These are phyloP conservation scores for Cuculus canorus DNA, from an alignment of 2,797 vertebrate species.

Conservation along the genomic window DNA sequence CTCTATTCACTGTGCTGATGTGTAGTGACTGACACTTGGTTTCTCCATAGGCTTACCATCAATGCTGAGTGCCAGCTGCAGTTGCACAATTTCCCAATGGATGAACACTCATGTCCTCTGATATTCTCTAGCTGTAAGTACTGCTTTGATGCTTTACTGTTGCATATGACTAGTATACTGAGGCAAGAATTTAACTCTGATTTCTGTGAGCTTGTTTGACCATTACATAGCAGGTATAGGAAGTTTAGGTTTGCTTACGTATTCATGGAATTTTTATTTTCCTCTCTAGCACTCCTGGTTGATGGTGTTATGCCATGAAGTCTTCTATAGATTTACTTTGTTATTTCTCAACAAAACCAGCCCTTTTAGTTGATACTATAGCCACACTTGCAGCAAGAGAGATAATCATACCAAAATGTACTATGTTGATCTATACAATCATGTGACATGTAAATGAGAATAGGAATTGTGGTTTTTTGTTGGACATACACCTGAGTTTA, in stretches of 20 bases:
- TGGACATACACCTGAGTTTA: background rate
- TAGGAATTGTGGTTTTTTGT: background rate
- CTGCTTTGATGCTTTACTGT: background rate
- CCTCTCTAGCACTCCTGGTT: background rate
- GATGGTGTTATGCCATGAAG: background rate
- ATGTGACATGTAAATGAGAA: background rate
- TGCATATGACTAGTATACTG: background rate
- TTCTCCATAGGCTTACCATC: conserved; percentile 88
- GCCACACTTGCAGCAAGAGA: background rate
- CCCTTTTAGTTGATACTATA: background rate
- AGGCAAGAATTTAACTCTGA: background rate
- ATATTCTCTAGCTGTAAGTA: conserved; percentile 99
- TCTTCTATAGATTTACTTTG: background rate
- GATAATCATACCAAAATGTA: background rate
- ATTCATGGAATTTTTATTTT: background rate
- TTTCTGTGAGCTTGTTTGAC: background rate
- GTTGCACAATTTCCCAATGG: conserved; percentile 98
- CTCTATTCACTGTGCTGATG: background rate
- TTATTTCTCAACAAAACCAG: background rate
- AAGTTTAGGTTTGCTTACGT: background rate
- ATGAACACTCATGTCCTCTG: conserved; percentile 94
- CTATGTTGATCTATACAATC: background rate
- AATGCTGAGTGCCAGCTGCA: conserved; percentile 95
- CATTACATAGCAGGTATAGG: background rate
- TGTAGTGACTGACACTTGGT: background rate